Percentiles rank a stretch among this genome's conserved stretches.
Evolutionary conservation across 2,797 vertebrate genomes (phyloP).

Genomic region (Pangasius krempfi): DNA sequence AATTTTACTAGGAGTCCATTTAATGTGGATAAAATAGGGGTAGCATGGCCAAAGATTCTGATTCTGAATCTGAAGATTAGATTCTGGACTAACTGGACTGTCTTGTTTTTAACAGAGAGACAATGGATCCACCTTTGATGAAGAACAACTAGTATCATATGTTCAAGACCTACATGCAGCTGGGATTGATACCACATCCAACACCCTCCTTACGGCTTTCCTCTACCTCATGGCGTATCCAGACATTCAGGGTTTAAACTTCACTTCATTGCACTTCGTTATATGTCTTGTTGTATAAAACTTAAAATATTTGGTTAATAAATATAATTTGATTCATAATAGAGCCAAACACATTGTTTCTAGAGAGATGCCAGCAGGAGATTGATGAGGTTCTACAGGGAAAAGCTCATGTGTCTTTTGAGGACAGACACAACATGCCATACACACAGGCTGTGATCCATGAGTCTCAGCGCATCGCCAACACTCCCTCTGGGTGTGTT

Average conservation of each 20-base stretch:
- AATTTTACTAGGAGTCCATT: too few species aligned
- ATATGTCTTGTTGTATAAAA: neutral
- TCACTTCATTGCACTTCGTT: neutral
- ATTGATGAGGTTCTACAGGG: constrained; percentile 67
- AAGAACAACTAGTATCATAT: constrained; percentile 55
- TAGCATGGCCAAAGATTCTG: too few species aligned
- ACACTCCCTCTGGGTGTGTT: constrained; percentile 73
- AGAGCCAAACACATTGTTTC: neutral
- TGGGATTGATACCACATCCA: constrained; percentile 74
- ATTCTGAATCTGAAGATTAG: too few species aligned
- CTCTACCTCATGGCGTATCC: constrained; percentile 69
- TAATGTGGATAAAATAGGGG: too few species aligned
- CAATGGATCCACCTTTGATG: constrained; percentile 65
- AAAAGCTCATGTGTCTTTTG: constrained; percentile 59
- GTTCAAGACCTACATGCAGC: constrained; percentile 66
- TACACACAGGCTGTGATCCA: constrained; percentile 76
- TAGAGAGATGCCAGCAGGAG: constrained; percentile 72
- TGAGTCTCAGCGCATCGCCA: constrained; percentile 71
- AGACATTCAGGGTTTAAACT: constrained; percentile 70
- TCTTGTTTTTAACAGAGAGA: constrained; percentile 45
- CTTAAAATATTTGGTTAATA: neutral
- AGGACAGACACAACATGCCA: constrained; percentile 69
- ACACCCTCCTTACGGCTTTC: constrained; percentile 71
- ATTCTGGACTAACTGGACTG: too few species aligned
- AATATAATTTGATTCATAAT: neutral